A percentile compares a stretch with the other conserved stretches of the same genome.
Evolutionary conservation across 2,113 vertebrate genomes (phyloP).

Genomic region (Neoarius graeffei): DNA sequence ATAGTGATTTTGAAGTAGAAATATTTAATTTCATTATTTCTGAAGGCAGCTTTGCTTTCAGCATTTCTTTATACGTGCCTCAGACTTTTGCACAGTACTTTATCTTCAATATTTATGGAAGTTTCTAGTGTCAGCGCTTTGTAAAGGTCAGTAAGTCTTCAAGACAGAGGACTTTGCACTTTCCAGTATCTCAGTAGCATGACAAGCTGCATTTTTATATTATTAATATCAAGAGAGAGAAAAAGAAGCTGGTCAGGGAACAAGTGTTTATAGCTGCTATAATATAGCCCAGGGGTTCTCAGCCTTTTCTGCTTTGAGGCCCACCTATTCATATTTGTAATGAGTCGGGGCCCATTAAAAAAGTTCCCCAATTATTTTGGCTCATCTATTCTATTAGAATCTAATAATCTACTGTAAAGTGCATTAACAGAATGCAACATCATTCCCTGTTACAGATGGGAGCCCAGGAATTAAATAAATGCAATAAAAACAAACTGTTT

Average conservation of each 20-base stretch:
- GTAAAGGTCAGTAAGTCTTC: not conserved
- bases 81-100: not conserved
- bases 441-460: too few relatives aligned
- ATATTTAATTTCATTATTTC: not conserved
- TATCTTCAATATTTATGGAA: not conserved
- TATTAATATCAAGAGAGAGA: not conserved
- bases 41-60: not conserved
- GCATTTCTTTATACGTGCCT: not conserved
- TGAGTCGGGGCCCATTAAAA: too few relatives aligned
- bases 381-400: too few relatives aligned
- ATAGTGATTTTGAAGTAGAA: not conserved
- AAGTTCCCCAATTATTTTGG: too few relatives aligned
- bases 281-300: too few relatives aligned
- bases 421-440: too few relatives aligned
- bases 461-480: too few relatives aligned
- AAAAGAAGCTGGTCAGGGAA: not conserved
- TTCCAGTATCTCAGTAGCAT: not conserved
- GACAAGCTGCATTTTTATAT: not conserved
- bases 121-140: not conserved
- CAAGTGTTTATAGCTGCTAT: too few relatives aligned
- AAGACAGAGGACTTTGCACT: constrained; percentile 9
- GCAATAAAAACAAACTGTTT: too few relatives aligned
- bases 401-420: too few relatives aligned
- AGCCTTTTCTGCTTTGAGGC: too few relatives aligned
- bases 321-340: too few relatives aligned